These are phyloP conservation scores for Nezara viridula DNA, from an alignment of 2,888 invertebrate species.

Conservation along the genomic window DNA sequence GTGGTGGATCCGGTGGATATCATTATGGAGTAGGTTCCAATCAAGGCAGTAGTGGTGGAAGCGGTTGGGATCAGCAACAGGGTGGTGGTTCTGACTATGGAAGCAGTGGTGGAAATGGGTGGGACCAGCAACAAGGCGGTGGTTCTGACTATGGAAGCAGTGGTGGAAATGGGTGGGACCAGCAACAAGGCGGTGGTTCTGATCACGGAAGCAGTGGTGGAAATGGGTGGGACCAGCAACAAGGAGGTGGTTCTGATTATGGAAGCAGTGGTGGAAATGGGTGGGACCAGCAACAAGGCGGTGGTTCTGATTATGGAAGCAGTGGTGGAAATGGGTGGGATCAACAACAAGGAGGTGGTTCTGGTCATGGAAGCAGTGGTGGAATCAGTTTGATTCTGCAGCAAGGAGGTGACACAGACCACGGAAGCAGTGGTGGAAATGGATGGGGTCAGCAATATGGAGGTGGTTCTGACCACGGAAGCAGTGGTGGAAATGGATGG, in stretches of 20 bases:
- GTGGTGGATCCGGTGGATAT: not conserved
- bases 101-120: not conserved
- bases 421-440: too few species aligned
- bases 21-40: not conserved
- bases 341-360: not conserved
- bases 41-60: not conserved
- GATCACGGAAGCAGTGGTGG: not conserved
- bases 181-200: not conserved
- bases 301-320: not conserved
- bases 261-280: conserved; percentile 1
- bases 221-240: conserved; percentile 2
- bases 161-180: not conserved
- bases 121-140: not conserved
- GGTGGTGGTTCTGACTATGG: not conserved
- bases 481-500: conserved; percentile 19
- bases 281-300: not conserved
- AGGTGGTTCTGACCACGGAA: not conserved
- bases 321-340: not conserved
- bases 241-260: not conserved
- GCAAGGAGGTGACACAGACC: too few species aligned
- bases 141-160: not conserved
- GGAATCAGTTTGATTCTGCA: not conserved
- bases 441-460: not conserved
- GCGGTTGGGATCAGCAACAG: not conserved
- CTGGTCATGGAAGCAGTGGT: not conserved